Conservation (phyloP, 1,140 invertebrate species). For the Oncopodura yosiiana region DNA sequence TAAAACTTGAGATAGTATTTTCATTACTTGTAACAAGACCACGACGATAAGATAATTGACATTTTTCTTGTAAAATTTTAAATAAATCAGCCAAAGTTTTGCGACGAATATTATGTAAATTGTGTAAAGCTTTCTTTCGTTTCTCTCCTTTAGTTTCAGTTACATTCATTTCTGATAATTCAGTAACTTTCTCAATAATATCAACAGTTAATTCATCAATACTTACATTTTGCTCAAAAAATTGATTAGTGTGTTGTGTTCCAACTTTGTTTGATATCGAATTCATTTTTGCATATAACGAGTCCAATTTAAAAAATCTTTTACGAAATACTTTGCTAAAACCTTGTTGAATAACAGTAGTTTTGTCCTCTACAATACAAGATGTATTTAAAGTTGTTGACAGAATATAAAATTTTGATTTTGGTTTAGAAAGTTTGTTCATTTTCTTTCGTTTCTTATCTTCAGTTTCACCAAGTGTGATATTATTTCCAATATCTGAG, state of each 20-base stretch:
- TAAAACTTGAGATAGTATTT: conserved; percentile 37
- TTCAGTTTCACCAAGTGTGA: conserved; percentile 3
- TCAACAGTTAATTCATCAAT: conserved; percentile 55
- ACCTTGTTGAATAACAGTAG: background rate
- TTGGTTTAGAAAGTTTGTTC: too few species aligned
- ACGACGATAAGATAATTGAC: conserved; percentile 69
- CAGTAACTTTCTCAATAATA: conserved; percentile 51
- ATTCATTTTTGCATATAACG: conserved; percentile 48
- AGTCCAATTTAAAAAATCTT: conserved; percentile 22
- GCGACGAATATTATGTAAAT: conserved; percentile 70
- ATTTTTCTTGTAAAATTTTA: conserved; percentile 53
- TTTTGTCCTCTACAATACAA: background rate
- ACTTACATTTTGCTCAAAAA: conserved; percentile 41
- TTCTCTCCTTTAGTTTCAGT: conserved; percentile 45
- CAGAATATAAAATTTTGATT: conserved; percentile 4
- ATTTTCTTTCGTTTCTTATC: conserved; percentile 7
- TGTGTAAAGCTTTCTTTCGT: conserved; percentile 59
- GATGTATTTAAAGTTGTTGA: conserved; percentile 8
- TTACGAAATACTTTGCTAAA: background rate
- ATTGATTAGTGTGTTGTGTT: conserved; percentile 9
- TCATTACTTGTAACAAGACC: conserved; percentile 51
- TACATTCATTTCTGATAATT: conserved; percentile 52
- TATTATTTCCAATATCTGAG: conserved; percentile 7
- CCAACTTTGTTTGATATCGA: conserved; percentile 41
- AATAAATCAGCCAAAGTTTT: conserved; percentile 74